A percentile compares a stretch with the other conserved stretches of the same genome.
phyloP scores from a whole-genome alignment of 1,140 invertebrate species.

The Neuroterus valhalla region DNA sequence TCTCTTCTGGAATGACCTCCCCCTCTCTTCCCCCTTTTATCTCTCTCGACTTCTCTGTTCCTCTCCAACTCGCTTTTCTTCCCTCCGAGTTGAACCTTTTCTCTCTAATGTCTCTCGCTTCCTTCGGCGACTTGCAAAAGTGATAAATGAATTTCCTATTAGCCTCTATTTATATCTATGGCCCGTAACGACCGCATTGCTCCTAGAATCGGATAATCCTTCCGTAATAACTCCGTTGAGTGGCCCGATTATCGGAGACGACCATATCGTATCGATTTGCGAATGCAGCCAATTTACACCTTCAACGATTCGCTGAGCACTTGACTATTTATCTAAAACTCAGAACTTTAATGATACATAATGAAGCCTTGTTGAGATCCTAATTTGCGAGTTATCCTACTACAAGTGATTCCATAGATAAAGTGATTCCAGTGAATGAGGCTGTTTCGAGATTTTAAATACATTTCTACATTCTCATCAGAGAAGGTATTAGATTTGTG shows the following conservation, averaged over 20 bases:
- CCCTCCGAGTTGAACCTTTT: constrained; percentile 34
- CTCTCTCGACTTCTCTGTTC: constrained; percentile 31
- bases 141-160: constrained; percentile 66
- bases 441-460: too few species aligned
- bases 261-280: constrained; percentile 26
- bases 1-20: not conserved
- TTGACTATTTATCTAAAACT: constrained; percentile 21
- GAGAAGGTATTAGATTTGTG: too few species aligned
- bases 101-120: constrained; percentile 49
- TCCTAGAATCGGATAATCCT: constrained; percentile 51
- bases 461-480: too few species aligned
- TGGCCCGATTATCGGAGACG: constrained; percentile 33
- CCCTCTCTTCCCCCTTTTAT: constrained; percentile 34
- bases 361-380: too few species aligned
- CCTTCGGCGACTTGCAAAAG: constrained; percentile 54
- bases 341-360: not conserved
- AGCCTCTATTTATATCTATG: constrained; percentile 58
- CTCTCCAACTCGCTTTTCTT: constrained; percentile 13
- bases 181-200: constrained; percentile 32
- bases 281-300: constrained; percentile 18
- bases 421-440: too few species aligned
- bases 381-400: too few species aligned
- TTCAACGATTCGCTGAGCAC: not conserved
- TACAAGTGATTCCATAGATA: too few species aligned
- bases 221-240: constrained; percentile 45